Base-by-base conservation (phyloP, 1,140 invertebrate species). In the Penaeus indicus region DNA sequence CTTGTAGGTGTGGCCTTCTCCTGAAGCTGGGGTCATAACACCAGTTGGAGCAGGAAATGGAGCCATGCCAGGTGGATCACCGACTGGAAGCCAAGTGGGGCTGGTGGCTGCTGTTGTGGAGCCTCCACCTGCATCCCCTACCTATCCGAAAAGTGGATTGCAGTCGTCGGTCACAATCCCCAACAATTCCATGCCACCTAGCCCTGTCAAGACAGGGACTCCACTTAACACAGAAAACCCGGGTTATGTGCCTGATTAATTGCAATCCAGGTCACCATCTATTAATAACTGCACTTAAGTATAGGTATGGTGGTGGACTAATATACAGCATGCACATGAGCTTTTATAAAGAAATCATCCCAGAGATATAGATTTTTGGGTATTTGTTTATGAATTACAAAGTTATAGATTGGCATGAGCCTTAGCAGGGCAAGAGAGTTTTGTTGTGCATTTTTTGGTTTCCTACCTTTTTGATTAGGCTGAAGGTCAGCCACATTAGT, bases 71-170 rank as follows among this genome's bases (percentile, higher is more conserved):
- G 82, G 82, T 69, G 82, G 62, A 42, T 42, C 60, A n/a, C 82
- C 62, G 7, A 25, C 32, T 22, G 82, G 82, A 47, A 84, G 82
- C 25, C 82, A 84, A 67, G 82, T 84, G 63, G 82, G 82, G 27
- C 47, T 84, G 64, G 82, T 84, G 38, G 16, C 62, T 21, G 82
- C 82, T 11, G 25, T 27, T 25, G 61, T 64, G 10, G 81, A 83
- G n/a, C 61, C 62, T 64, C 81, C 62, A 38, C 81, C 63, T 25
- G 27, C 25, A 21, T 54, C 64, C 27, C 82, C 82, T 5, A 8
- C 38, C 5, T 21, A 25, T n/a, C 82, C 82, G 47, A 62, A 32
- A 18, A 27, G 61, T n/a, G 32, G 27, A 38, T 75, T 32, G 27
- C 27, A 38, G 25, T 75, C 72, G 25, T 75, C 72, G 27, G n/a